Percentiles rank a stretch among this genome's conserved stretches.
Conservation (phyloP, 1,140 invertebrate species). For the Amyelois transitella region DNA sequence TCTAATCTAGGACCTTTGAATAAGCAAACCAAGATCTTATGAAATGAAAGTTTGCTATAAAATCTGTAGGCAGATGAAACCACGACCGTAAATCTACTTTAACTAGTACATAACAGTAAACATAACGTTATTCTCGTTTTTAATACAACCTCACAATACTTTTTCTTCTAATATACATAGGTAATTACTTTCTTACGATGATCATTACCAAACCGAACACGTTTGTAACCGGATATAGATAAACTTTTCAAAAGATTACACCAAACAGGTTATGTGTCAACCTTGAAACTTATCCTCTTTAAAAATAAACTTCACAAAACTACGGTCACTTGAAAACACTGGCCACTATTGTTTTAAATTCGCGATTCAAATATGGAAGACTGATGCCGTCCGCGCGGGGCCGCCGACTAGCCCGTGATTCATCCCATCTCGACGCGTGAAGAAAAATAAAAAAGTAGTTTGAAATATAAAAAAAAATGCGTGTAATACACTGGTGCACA, state of each 20-base stretch:
- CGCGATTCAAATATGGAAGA: slow-evolving; percentile 11
- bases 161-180: too few relatives aligned
- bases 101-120: neutral
- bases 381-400: slow-evolving; percentile 7
- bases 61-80: neutral
- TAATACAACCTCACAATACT: neutral
- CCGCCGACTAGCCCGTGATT: slow-evolving; percentile 20
- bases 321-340: slow-evolving; percentile 7
- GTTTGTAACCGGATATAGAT: neutral
- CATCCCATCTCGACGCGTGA: slow-evolving; percentile 18
- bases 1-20: too few relatives aligned
- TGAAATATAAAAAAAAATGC: neutral
- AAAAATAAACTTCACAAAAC: neutral
- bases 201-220: neutral
- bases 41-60: too few relatives aligned
- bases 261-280: neutral
- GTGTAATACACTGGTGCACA: slow-evolving; percentile 4
- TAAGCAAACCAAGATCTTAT: too few relatives aligned
- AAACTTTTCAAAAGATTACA: neutral
- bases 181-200: neutral
- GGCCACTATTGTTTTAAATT: slow-evolving; percentile 12
- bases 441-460: slow-evolving; percentile 12
- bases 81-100: neutral
- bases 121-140: neutral
- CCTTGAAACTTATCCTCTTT: neutral